Conservation (phyloP, 2,113 vertebrate species). For the Antechinus flavipes region DNA sequence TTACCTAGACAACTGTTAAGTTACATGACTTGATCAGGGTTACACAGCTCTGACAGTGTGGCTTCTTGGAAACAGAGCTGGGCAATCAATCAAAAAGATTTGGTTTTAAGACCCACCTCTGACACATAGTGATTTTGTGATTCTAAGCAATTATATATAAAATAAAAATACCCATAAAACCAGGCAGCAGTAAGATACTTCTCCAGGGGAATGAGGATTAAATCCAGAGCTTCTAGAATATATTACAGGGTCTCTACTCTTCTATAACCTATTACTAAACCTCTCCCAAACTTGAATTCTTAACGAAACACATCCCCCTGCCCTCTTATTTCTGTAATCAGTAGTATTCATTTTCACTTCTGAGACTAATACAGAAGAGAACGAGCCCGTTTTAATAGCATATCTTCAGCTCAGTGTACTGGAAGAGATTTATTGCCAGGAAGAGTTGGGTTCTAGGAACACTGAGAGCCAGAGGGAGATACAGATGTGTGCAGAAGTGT, state of each 20-base stretch:
- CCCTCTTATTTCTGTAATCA: constrained; percentile 36
- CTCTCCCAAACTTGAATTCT: neutral
- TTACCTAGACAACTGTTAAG: neutral
- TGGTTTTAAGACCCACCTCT: neutral
- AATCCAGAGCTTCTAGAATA: neutral
- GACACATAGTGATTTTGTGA: neutral
- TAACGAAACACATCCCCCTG: constrained; percentile 31
- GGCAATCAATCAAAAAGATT: neutral
- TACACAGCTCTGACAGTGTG: neutral
- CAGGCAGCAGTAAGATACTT: neutral
- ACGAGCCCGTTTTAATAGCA: neutral
- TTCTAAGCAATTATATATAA: neutral
- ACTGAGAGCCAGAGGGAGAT: constrained; percentile 50
- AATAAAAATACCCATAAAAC: neutral
- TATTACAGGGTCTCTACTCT: neutral
- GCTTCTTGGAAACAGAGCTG: neutral
- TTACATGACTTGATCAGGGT: neutral
- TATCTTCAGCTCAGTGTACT: neutral
- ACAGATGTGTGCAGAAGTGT: constrained; percentile 42
- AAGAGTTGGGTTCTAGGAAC: constrained; percentile 51
- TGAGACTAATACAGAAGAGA: constrained; percentile 45
- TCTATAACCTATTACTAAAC: neutral
- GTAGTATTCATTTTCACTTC: constrained; percentile 56
- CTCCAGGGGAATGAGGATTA: neutral
- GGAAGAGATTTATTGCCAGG: constrained; percentile 66